phyloP scores from a whole-genome alignment of 2,888 invertebrate genomes.

The Eurois occulta region DNA sequence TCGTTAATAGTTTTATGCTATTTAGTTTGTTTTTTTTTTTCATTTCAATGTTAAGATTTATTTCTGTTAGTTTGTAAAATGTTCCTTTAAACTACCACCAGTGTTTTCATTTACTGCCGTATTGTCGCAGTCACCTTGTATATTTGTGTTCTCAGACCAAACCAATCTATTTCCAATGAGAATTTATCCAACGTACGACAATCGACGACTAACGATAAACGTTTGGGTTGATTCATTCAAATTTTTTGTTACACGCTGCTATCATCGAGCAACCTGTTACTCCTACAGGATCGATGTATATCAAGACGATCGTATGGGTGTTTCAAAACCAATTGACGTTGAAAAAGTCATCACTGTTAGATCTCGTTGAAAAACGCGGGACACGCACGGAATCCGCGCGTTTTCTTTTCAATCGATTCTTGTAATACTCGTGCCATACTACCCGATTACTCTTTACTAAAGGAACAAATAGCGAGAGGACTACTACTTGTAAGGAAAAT shows the following conservation, averaged over 20 bases:
- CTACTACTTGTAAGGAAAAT: conserved; percentile 24
- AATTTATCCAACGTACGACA: background rate
- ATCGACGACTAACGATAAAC: background rate
- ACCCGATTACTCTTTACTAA: conserved; percentile 23
- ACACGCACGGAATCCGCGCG: background rate
- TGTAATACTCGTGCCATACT: conserved; percentile 6
- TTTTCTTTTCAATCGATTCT: background rate
- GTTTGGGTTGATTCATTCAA: background rate
- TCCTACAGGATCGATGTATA: background rate
- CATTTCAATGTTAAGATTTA: no score
- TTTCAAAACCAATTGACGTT: background rate
- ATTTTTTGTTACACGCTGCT: background rate
- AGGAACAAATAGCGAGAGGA: conserved; percentile 18
- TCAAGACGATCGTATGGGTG: background rate
- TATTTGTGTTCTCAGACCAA: background rate
- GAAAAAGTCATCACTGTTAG: background rate
- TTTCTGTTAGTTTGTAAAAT: no score
- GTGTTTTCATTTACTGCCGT: no score
- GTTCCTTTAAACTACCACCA: no score
- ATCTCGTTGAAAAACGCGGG: background rate
- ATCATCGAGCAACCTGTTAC: background rate
- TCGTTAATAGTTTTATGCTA: no score
- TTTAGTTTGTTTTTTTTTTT: no score
- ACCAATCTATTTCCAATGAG: background rate
- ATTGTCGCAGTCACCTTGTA: no score